Evolutionary conservation across 2,888 invertebrate genomes (phyloP).

Genomic region (Homarus gammarus): DNA sequence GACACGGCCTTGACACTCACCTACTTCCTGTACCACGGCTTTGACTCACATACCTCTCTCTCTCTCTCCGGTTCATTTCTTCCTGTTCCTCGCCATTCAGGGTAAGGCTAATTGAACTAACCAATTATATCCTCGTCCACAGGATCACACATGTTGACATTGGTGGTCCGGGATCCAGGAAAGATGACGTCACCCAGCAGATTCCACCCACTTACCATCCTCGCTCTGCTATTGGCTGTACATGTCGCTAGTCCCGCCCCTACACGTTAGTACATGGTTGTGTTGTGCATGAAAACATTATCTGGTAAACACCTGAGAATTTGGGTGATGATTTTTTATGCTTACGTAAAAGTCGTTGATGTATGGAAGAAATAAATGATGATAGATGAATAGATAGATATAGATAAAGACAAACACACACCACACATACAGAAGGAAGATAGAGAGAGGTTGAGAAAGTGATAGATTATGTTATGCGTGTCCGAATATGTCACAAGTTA

Average conservation of each 20-base stretch:
- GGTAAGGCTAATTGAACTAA: not conserved
- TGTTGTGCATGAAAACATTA: not conserved
- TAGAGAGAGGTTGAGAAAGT: not conserved
- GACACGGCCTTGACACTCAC: too few relatives aligned
- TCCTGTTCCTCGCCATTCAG: not conserved
- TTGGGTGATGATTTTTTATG: not conserved
- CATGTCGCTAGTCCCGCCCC: slow-evolving; percentile 34
- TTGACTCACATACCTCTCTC: not conserved
- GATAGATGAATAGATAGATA: not conserved
- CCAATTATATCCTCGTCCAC: not conserved
- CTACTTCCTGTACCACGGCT: not conserved
- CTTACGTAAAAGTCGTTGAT: not conserved
- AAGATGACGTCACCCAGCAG: slow-evolving; percentile 29
- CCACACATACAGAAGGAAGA: not conserved
- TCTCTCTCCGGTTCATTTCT: not conserved
- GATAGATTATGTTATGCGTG: not conserved
- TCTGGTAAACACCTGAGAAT: too few relatives aligned
- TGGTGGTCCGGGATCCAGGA: not conserved
- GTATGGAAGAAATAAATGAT: not conserved
- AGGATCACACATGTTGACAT: slow-evolving; percentile 1
- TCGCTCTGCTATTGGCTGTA: slow-evolving; percentile 28
- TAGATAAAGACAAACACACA: not conserved
- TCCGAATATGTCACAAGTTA: not conserved
- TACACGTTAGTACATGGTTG: slow-evolving; percentile 9
- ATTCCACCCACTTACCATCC: slow-evolving; percentile 11